Base-by-base conservation (phyloP, 2,113 vertebrate species). In the Cricetomys ansorgei region DNA sequence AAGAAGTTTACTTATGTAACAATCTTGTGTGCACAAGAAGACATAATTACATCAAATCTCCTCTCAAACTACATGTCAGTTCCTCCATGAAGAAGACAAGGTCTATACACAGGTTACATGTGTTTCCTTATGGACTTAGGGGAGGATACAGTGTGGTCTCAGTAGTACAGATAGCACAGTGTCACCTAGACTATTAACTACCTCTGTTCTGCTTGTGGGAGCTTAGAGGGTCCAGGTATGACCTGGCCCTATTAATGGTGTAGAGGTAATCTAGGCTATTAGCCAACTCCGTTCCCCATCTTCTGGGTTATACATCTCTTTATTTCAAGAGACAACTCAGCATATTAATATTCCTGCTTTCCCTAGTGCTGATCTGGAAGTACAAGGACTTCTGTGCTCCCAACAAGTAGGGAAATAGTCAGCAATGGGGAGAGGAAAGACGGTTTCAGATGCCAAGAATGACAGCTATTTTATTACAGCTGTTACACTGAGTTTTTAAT, bases 361-460 rank as follows among this genome's bases (percentile, higher is more conserved):
- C 1, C 55, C 13, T 59, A 19, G 23, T 40, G 21, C 10, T 25
- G 57, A 7, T 25, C 19, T 84, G 27, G 43, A 15, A 31, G 27
- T 31, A 16, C 25, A 64, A 84, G n/a, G 40, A 45, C 1, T 4
- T 62, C 19, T 43, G 80, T 62, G 80, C 25, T 64, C 15, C 59
- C 57, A 83, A 83, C 25, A 83, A 57, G 23, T 29, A 43, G 25
- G 45, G 57, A 62, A 37, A 79, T 79, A 80, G 19, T 55, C 1
- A 43, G 6, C 25, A 5, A 62, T 45, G 29, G n/a, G 9, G 15
- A 5, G 12, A 62, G 13, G 9, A 31, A 1, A 0, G 2, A 65
- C 48, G 8, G 4, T 70, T 70, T 16, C 7, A 45, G 5, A 59
- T 1, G 9, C 8, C 27, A 3, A 27, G 48, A 53, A 57, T 16